A percentile compares a stretch with the other conserved stretches of the same genome.
These are phyloP conservation scores for Eucera pruinosa DNA, from an alignment of 2,888 invertebrate species.

Conservation along the genomic window DNA sequence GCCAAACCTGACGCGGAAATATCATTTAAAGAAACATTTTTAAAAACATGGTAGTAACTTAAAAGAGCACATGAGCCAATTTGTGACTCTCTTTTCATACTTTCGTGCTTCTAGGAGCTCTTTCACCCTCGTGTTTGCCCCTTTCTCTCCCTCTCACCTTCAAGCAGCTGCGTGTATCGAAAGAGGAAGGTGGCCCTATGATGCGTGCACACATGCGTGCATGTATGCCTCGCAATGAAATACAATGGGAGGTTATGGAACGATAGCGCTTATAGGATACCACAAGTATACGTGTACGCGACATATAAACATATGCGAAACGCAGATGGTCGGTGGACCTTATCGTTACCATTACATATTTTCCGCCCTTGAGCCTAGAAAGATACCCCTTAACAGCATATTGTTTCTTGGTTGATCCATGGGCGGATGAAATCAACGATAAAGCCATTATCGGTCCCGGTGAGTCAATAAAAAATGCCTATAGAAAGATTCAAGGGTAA, in stretches of 20 bases:
- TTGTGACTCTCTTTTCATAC: conserved; percentile 25
- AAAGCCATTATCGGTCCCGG: background rate
- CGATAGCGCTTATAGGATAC: conserved; percentile 69
- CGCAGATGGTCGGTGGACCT: conserved; percentile 76
- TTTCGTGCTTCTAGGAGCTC: conserved; percentile 23
- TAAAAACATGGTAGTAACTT: background rate
- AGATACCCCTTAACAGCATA: conserved; percentile 13
- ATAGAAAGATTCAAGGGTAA: conserved; percentile 17
- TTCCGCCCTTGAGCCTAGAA: background rate
- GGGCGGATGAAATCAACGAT: background rate
- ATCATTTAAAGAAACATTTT: background rate
- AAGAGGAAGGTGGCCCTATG: conserved; percentile 40
- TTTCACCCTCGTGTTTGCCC: conserved; percentile 53
- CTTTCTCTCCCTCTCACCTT: conserved; percentile 56
- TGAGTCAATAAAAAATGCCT: background rate
- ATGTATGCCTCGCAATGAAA: conserved; percentile 21
- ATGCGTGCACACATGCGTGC: background rate
- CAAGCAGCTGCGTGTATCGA: conserved; percentile 66
- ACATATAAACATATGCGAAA: conserved; percentile 76
- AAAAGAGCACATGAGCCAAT: conserved; percentile 22
- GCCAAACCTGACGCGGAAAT: no score
- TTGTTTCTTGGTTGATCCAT: conserved; percentile 28
- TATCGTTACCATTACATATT: conserved; percentile 73
- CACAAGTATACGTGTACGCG: conserved; percentile 67
- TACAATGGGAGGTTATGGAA: conserved; percentile 61